Evolutionary conservation across 2,797 vertebrate genomes (phyloP).

Genomic region (Pangasius macronema): DNA sequence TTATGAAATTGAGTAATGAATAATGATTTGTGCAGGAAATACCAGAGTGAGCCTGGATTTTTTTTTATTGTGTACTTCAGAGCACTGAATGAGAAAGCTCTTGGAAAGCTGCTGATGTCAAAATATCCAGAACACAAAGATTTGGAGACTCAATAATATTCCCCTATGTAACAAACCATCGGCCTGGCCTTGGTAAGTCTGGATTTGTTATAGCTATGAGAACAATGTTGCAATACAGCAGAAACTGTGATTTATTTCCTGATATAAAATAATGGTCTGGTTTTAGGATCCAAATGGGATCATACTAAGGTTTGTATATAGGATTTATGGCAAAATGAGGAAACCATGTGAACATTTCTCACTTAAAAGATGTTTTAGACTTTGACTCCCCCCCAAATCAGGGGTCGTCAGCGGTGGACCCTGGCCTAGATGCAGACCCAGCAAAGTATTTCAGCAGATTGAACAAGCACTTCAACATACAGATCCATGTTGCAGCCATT

Average conservation of each 20-base stretch:
- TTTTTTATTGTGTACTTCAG: neutral
- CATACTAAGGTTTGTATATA: neutral
- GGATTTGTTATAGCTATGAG: neutral
- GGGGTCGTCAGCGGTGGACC: neutral
- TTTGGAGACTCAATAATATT: neutral
- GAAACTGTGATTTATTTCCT: neutral
- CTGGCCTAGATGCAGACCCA: neutral
- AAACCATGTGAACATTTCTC: neutral
- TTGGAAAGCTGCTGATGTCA: neutral
- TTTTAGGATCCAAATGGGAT: neutral
- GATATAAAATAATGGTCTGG: neutral
- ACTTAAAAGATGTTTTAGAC: neutral
- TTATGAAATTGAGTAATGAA: neutral
- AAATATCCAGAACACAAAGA: neutral
- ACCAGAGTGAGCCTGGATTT: neutral
- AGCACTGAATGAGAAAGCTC: neutral
- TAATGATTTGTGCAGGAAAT: neutral
- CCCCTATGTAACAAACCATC: neutral
- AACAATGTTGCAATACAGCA: neutral
- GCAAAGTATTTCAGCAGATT: constrained; percentile 4
- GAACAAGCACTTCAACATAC: neutral
- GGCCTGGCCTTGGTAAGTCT: neutral
- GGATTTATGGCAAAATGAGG: neutral
- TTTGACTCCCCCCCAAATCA: neutral
- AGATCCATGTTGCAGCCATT: neutral